Base-by-base conservation (phyloP, 1,140 invertebrate species). In the Chrysoperla carnea region DNA sequence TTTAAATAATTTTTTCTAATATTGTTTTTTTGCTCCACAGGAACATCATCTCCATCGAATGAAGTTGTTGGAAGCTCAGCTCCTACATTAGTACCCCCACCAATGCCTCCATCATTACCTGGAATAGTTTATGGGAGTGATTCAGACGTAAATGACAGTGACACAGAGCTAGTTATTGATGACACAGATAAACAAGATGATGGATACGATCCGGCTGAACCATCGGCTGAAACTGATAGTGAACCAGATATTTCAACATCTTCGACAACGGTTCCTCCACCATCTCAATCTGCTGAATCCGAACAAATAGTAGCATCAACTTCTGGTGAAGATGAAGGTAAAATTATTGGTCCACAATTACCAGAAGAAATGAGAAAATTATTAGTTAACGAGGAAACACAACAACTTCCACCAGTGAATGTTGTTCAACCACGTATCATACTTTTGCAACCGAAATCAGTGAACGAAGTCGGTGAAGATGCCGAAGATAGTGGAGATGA, bases 151-250 rank as follows among this genome's bases (percentile, higher is more conserved):
- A 72, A 72, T 29, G 69, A 70, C 31, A 75, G 72, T 50, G 75
- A 78, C 47, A 66, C 71, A 2, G 73, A 76, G 11, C 54, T 79
- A 17, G 68, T 78, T 1, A 78, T 77, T n/a, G 77, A 76, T 46
- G 74, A 75, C 36, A 64, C 61, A 0, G 65, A 66, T 4, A 68
- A 67, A 43, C 44, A 54, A 8, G 36, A 54, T 4, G 63, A 68
- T 6, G 68, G 66, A 36, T 75, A 72, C 36, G 76, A 80, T 46
- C 75, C 75, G 7, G 75, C 72, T n/a, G 73, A 76, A 47, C 74
- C 75, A 0, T 76, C 73, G 4, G 58, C 67, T 40, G 68, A 67
- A 40, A 67, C 49, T 6, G 62, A 66, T 28, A 62, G 59, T 31
- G 29, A 41, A 12, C 29, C 40, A n/a, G 40, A 41, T 29, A 8